Percentiles rank a stretch among this genome's conserved stretches.
These are phyloP conservation scores for Thumatha senex DNA, from an alignment of 2,888 invertebrate genomes.

Conservation along the genomic window DNA sequence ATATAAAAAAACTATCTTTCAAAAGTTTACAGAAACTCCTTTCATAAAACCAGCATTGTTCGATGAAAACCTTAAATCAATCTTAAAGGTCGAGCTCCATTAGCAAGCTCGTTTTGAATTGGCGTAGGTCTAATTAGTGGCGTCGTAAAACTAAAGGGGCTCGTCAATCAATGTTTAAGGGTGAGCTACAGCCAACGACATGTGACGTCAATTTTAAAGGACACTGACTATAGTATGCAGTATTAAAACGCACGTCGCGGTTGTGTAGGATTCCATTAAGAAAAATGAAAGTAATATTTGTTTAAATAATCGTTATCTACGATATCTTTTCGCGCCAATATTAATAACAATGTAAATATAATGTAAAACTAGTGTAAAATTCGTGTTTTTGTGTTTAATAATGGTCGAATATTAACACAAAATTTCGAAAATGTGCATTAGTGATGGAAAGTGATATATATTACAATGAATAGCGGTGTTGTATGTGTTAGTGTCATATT, in stretches of 20 bases:
- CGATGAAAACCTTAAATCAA: constrained; percentile 12
- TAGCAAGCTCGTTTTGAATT: constrained; percentile 51
- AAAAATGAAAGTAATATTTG: no score
- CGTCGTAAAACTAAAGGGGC: constrained; percentile 69
- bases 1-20: neutral
- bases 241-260: neutral
- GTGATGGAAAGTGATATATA: no score
- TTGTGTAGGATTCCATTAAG: constrained; percentile 7
- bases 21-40: neutral
- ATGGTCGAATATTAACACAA: no score
- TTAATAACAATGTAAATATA: no score
- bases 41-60: neutral
- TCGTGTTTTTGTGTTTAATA: no score
- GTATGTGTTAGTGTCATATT: no score
- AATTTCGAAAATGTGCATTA: no score
- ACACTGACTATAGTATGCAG: constrained; percentile 7
- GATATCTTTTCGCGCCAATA: no score
- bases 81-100: constrained; percentile 28
- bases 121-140: constrained; percentile 69
- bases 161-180: constrained; percentile 73
- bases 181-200: constrained; percentile 47
- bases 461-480: no score
- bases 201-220: constrained; percentile 26
- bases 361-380: no score
- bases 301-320: no score